Evolutionary conservation across 2,113 vertebrate genomes (phyloP).

Genomic region (Myrmecobius fasciatus): DNA sequence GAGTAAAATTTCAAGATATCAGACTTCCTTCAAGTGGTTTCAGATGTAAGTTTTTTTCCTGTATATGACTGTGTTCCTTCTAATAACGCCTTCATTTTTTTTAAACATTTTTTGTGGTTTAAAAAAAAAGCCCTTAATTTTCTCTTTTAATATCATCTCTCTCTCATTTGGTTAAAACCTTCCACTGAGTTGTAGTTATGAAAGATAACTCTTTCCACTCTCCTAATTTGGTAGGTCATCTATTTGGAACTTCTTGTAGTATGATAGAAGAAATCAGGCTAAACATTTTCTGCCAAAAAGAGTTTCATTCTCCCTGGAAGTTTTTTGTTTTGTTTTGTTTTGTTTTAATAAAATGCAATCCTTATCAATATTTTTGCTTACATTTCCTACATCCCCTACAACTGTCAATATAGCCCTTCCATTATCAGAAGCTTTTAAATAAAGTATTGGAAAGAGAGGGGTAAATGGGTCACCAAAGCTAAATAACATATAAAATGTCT

Average conservation of each 20-base stretch:
- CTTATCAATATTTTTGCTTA: background rate
- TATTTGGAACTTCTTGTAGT: background rate
- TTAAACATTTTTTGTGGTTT: background rate
- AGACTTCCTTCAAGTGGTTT: background rate
- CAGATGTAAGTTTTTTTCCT: background rate
- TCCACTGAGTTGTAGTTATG: background rate
- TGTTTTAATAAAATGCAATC: background rate
- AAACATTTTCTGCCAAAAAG: background rate
- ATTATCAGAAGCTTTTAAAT: too few relatives aligned
- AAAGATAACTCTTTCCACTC: background rate
- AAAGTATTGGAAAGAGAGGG: too few relatives aligned
- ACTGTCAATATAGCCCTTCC: too few relatives aligned
- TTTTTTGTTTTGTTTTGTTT: background rate
- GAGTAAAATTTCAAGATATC: background rate
- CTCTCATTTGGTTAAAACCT: background rate
- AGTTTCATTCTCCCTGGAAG: background rate
- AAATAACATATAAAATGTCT: too few relatives aligned
- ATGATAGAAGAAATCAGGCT: background rate
- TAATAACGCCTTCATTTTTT: background rate
- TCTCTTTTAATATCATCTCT: background rate
- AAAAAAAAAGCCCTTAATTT: background rate
- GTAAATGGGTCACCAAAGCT: too few relatives aligned
- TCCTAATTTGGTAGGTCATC: background rate
- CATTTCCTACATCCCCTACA: too few relatives aligned
- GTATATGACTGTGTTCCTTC: background rate